Conservation (phyloP, 2,113 vertebrate species). For the Connochaetes taurinus region DNA sequence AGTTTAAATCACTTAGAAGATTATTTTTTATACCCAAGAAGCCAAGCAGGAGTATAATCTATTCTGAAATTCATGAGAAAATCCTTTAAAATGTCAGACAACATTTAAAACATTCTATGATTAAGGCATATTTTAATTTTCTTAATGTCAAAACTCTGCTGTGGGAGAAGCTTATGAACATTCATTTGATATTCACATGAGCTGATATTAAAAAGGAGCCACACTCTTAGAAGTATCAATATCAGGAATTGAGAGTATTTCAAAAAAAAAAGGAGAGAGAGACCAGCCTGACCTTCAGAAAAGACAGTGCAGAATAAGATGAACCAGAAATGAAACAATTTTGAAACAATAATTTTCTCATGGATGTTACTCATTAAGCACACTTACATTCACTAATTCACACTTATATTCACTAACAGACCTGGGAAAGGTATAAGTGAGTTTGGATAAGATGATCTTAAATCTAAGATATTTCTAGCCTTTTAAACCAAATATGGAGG, state of each 20-base stretch:
- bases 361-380: not conserved
- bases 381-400: not conserved
- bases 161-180: constrained; percentile 60
- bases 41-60: constrained; percentile 55
- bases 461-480: not conserved
- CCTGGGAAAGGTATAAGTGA: not conserved
- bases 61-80: constrained; percentile 67
- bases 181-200: constrained; percentile 63
- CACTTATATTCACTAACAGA: not conserved
- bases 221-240: constrained; percentile 54
- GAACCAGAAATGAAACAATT: constrained; percentile 18
- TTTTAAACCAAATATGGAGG: not conserved
- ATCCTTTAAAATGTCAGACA: constrained; percentile 74
- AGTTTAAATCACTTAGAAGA: constrained; percentile 61
- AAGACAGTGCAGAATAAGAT: not conserved
- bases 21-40: constrained; percentile 65
- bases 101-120: constrained; percentile 71
- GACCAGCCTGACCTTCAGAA: constrained; percentile 35
- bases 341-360: not conserved
- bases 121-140: constrained; percentile 75
- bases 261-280: not conserved
- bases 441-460: not conserved
- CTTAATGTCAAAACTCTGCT: constrained; percentile 71
- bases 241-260: constrained; percentile 11
- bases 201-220: constrained; percentile 60